These are phyloP conservation scores for Holothuria leucospilota DNA, from an alignment of 53 echinoderm and acorn worm species.

Conservation along the genomic window DNA sequence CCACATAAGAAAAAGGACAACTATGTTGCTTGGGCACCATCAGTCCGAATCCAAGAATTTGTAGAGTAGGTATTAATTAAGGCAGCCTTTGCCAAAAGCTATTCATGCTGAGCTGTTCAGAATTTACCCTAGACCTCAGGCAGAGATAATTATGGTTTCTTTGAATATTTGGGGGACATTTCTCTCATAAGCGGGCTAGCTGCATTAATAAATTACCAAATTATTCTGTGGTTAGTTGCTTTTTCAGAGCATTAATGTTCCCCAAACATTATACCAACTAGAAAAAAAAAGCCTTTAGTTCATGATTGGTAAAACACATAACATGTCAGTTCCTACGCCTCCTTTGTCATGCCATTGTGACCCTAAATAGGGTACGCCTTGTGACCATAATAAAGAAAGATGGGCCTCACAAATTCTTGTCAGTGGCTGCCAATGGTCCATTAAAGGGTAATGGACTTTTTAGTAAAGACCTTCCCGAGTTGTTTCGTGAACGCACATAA, in stretches of 20 bases:
- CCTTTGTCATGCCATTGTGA: slow-evolving; percentile 6
- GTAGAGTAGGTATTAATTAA: not conserved
- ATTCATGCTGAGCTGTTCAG: not conserved
- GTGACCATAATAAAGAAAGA: too few relatives aligned
- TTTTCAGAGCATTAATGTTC: not conserved
- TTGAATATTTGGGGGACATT: too few relatives aligned
- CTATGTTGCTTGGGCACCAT: too few relatives aligned
- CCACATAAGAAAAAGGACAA: too few relatives aligned
- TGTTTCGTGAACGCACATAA: too few relatives aligned
- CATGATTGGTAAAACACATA: slow-evolving; percentile 27
- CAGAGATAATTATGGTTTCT: not conserved
- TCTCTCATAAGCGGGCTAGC: too few relatives aligned
- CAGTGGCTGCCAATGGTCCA: too few relatives aligned
- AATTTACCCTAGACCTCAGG: not conserved
- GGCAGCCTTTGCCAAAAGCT: not conserved
- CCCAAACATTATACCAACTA: not conserved
- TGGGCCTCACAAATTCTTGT: too few relatives aligned
- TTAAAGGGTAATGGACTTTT: too few relatives aligned
- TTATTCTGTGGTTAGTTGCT: not conserved
- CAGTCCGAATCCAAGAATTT: too few relatives aligned
- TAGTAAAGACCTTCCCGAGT: too few relatives aligned
- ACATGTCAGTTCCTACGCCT: slow-evolving; percentile 1
- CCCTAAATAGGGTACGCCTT: not conserved
- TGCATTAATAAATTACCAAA: slow-evolving; percentile 12
- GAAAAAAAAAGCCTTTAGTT: not conserved